Conservation (phyloP, 2,888 invertebrate species). For the Melieria crassipennis region DNA sequence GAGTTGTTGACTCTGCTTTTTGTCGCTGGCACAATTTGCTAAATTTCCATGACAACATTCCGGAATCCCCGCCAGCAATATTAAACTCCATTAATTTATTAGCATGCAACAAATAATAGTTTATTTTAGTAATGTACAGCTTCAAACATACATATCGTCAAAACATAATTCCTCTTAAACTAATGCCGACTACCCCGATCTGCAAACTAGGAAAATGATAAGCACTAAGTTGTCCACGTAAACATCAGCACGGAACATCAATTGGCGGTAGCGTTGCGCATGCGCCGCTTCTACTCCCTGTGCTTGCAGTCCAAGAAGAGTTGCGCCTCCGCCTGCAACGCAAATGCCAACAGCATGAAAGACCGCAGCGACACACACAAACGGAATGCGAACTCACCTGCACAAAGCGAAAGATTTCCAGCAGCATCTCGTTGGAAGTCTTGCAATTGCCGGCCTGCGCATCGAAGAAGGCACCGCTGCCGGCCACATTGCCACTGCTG, state of each 20-base stretch:
- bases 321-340: conserved; percentile 54
- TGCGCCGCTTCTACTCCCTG: conserved; percentile 48
- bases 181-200: conserved; percentile 61
- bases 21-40: neutral
- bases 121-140: conserved; percentile 12
- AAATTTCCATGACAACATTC: neutral
- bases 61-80: neutral
- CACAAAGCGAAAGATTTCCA: conserved; percentile 63
- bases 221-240: neutral
- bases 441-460: conserved; percentile 56
- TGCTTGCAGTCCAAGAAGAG: conserved; percentile 60
- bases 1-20: conserved; percentile 11
- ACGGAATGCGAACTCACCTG: conserved; percentile 46
- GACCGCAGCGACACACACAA: conserved; percentile 6
- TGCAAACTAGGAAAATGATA: conserved; percentile 39
- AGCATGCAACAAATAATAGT: conserved; percentile 24
- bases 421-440: conserved; percentile 60
- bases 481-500: conserved; percentile 37
- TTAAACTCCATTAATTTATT: conserved; percentile 3
- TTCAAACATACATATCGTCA: conserved; percentile 10
- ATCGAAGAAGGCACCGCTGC: conserved; percentile 52
- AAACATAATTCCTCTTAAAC: conserved; percentile 50
- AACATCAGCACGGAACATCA: conserved; percentile 7
- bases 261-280: neutral
- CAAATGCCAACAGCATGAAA: conserved; percentile 8